Conservation (phyloP, 2,113 vertebrate genomes). For the Nannobrachium achirus region DNA sequence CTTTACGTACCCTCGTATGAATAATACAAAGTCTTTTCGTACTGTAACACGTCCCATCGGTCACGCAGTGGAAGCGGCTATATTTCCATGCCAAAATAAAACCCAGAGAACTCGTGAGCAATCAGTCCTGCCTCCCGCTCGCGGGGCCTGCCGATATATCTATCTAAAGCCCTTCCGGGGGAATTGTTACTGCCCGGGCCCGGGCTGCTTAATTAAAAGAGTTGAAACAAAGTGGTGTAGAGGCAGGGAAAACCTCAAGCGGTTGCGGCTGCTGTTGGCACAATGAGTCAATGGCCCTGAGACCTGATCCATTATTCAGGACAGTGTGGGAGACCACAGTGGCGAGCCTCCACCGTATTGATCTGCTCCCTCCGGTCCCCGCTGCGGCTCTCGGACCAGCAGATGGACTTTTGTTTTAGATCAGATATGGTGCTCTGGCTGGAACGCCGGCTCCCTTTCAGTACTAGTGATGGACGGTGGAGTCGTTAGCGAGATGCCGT, state of each 20-base stretch:
- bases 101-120: slow-evolving; percentile 69
- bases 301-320: slow-evolving; percentile 76
- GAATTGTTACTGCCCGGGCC: slow-evolving; percentile 62
- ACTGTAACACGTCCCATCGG: too few relatives aligned
- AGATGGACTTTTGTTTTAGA: slow-evolving; percentile 63
- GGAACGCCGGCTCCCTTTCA: slow-evolving; percentile 20
- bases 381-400: slow-evolving; percentile 57
- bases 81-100: slow-evolving; percentile 11
- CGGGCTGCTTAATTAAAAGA: slow-evolving; percentile 72
- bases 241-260: slow-evolving; percentile 64
- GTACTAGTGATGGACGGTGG: slow-evolving; percentile 22
- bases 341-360: slow-evolving; percentile 66
- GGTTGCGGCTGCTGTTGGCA: slow-evolving; percentile 61
- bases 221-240: slow-evolving; percentile 70
- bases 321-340: slow-evolving; percentile 61
- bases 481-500: background rate
- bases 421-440: slow-evolving; percentile 46
- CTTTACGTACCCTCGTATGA: too few relatives aligned
- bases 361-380: slow-evolving; percentile 63
- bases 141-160: slow-evolving; percentile 58
- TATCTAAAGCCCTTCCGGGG: slow-evolving; percentile 71
- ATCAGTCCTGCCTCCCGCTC: slow-evolving; percentile 53
- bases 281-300: slow-evolving; percentile 69
- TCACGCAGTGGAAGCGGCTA: too few relatives aligned
- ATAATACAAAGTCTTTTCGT: too few relatives aligned